These are phyloP conservation scores for Disparrhopalites patrizii DNA, from an alignment of 2,888 invertebrate species.

Conservation along the genomic window DNA sequence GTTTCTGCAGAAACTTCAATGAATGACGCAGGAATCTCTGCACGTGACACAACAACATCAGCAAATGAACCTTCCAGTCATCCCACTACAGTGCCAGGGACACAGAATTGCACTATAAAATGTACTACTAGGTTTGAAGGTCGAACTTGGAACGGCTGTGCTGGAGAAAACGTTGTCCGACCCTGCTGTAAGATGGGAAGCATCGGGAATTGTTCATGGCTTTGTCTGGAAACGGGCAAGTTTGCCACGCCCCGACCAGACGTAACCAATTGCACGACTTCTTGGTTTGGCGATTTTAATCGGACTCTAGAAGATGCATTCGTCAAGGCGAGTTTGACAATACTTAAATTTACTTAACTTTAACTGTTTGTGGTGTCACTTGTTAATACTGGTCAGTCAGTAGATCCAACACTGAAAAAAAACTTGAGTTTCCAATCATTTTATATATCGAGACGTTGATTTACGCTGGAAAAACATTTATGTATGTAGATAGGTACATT, in stretches of 20 bases:
- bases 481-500: background rate
- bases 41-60: background rate
- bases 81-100: background rate
- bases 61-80: background rate
- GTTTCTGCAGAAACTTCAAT: too few relatives aligned
- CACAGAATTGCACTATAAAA: background rate
- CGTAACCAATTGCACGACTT: slow-evolving; percentile 32
- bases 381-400: too few relatives aligned
- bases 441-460: too few relatives aligned
- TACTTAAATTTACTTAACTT: too few relatives aligned
- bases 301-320: too few relatives aligned
- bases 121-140: background rate
- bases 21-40: background rate
- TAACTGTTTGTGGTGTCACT: too few relatives aligned
- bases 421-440: too few relatives aligned
- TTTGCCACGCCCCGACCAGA: slow-evolving; percentile 26
- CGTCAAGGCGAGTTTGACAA: background rate
- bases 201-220: slow-evolving; percentile 22
- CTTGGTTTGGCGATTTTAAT: slow-evolving; percentile 34
- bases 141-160: slow-evolving; percentile 32
- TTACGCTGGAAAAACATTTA: background rate
- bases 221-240: background rate
- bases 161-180: slow-evolving; percentile 5
- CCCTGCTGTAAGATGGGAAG: slow-evolving; percentile 12
- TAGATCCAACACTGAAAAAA: too few relatives aligned